phyloP scores from a whole-genome alignment of 2,113 vertebrate genomes.

The Oryzias javanicus region DNA sequence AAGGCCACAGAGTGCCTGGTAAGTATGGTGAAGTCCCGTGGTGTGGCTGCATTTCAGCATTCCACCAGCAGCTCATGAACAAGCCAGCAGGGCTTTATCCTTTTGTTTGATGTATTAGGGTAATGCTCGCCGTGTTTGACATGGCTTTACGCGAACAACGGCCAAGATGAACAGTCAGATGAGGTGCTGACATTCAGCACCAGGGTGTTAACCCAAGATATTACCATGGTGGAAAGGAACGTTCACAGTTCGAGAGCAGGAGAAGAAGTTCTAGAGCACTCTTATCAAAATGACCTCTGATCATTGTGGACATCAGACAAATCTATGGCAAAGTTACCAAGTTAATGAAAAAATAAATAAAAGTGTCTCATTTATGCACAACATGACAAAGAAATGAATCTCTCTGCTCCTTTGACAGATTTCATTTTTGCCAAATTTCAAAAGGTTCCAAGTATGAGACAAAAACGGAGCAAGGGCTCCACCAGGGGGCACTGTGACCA shows the following conservation, averaged over 20 bases:
- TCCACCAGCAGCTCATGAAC: constrained; percentile 15
- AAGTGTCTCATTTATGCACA: too few relatives aligned
- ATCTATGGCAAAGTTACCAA: too few relatives aligned
- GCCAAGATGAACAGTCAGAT: background rate
- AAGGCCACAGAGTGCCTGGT: constrained; percentile 35
- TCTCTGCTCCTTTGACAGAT: too few relatives aligned
- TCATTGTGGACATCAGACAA: too few relatives aligned
- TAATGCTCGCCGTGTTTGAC: constrained; percentile 30
- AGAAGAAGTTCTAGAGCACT: background rate
- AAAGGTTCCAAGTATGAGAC: too few relatives aligned
- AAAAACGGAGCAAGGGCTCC: too few relatives aligned
- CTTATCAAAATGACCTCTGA: too few relatives aligned
- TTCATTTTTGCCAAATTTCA: too few relatives aligned
- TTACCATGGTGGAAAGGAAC: background rate
- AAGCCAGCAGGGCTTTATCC: constrained; percentile 4
- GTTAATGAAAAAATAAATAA: too few relatives aligned
- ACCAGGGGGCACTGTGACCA: too few relatives aligned
- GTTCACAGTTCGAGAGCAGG: background rate
- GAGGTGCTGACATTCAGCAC: constrained; percentile 19
- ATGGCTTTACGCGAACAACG: constrained; percentile 14
- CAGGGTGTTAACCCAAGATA: background rate
- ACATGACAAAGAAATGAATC: too few relatives aligned
- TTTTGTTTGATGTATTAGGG: constrained; percentile 15
- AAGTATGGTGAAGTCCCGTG: constrained; percentile 15
- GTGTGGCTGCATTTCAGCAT: constrained; percentile 5